A percentile compares a stretch with the other conserved stretches of the same genome.
phyloP scores from a whole-genome alignment of 2,888 invertebrate genomes.

The Synergus itoensis region DNA sequence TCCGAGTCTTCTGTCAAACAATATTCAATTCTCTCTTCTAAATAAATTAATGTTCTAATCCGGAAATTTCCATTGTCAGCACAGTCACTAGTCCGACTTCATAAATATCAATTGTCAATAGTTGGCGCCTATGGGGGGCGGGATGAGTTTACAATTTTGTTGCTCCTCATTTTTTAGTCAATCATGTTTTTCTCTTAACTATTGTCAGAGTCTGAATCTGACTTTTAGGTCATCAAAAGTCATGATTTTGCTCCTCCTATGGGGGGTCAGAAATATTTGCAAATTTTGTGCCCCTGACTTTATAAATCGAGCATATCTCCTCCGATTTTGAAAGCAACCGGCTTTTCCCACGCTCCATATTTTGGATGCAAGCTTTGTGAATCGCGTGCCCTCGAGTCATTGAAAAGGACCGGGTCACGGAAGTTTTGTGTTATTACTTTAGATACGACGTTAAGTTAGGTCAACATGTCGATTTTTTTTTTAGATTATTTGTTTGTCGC shows the following conservation, averaged over 20 bases:
- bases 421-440: constrained; percentile 22
- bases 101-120: not conserved
- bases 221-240: too few relatives aligned
- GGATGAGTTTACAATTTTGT: not conserved
- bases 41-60: not conserved
- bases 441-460: constrained; percentile 12
- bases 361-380: not conserved
- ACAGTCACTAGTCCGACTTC: not conserved
- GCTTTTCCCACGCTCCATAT: not conserved
- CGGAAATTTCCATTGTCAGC: not conserved
- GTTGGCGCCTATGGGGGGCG: not conserved
- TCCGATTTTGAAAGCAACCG: constrained; percentile 7
- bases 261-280: not conserved
- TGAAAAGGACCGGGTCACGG: constrained; percentile 19
- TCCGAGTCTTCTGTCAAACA: not conserved
- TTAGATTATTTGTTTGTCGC: not conserved
- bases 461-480: constrained; percentile 11
- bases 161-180: too few relatives aligned
- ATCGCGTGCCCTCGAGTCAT: constrained; percentile 28
- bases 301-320: not conserved
- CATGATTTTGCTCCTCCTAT: not conserved
- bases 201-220: too few relatives aligned
- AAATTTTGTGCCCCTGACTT: not conserved
- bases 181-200: too few relatives aligned
- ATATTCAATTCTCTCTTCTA: not conserved